Evolutionary conservation across 2,113 vertebrate species (phyloP).

Genomic region (Pseudorectes ferrugineus): DNA sequence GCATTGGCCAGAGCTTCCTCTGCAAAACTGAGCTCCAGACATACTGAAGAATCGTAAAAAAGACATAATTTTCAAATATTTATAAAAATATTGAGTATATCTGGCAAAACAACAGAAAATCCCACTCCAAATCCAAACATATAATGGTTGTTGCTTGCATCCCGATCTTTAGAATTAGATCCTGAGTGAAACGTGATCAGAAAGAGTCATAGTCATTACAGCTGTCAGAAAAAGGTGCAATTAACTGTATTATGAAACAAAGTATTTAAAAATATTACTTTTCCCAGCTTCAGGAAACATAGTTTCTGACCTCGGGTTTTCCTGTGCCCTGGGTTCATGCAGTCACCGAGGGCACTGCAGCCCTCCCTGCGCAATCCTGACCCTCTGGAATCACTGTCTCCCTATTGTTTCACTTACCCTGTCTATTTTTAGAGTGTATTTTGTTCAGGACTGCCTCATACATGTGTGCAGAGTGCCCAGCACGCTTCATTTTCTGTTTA

Average conservation of each 20-base stretch:
- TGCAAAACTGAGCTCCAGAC: background rate
- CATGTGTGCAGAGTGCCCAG: background rate
- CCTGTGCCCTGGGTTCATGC: background rate
- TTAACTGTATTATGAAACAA: background rate
- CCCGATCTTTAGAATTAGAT: background rate
- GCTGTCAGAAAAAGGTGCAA: background rate
- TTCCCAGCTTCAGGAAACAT: background rate
- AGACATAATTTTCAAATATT: background rate
- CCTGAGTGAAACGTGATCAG: background rate
- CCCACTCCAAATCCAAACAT: background rate
- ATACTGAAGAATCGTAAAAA: background rate
- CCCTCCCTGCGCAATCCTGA: fast-evolving
- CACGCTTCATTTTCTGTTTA: background rate
- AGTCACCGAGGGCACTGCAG: background rate
- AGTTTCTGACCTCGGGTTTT: background rate
- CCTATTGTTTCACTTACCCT: background rate
- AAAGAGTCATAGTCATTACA: background rate
- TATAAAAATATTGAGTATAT: background rate
- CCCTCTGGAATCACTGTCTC: background rate
- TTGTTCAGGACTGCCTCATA: background rate
- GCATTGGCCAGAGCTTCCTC: background rate
- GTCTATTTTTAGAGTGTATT: background rate
- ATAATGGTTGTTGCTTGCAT: background rate
- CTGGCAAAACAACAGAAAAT: background rate
- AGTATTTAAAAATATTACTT: background rate